phyloP scores from a whole-genome alignment of 2,113 vertebrate genomes.

The Sialia sialis region DNA sequence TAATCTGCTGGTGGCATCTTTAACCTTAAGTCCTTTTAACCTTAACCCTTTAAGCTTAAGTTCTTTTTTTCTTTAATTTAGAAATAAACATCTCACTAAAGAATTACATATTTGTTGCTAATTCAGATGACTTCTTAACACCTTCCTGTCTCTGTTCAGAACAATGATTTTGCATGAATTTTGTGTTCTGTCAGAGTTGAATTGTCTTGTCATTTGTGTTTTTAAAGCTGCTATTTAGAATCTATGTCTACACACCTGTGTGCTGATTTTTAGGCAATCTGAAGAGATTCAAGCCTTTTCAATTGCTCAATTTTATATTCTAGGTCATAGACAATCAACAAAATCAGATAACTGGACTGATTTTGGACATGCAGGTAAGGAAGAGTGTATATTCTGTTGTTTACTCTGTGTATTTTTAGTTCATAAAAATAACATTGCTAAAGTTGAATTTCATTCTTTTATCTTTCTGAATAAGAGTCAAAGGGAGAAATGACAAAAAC shows the following conservation, averaged over 20 bases:
- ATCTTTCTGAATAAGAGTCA: not conserved
- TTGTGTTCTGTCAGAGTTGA: not conserved
- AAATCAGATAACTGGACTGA: slow-evolving; percentile 83
- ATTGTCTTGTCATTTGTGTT: not conserved
- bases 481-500: not conserved
- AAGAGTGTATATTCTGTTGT: not conserved
- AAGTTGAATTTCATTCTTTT: not conserved
- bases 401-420: not conserved
- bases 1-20: not conserved
- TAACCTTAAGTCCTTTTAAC: not conserved
- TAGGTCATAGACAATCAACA: slow-evolving; percentile 89
- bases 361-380: slow-evolving; percentile 79
- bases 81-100: not conserved
- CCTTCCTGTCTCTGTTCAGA: not conserved
- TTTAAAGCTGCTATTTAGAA: not conserved
- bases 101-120: not conserved
- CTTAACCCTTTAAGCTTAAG: not conserved
- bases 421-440: not conserved
- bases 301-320: slow-evolving; percentile 26
- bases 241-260: not conserved
- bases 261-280: not conserved
- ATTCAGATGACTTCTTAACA: not conserved
- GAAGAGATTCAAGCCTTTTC: not conserved
- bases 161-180: not conserved
- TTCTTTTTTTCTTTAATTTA: not conserved